Percentiles rank a stretch among this genome's conserved stretches.
phyloP scores from a whole-genome alignment of 2,797 vertebrate species.

The Poliocrania exsul region DNA sequence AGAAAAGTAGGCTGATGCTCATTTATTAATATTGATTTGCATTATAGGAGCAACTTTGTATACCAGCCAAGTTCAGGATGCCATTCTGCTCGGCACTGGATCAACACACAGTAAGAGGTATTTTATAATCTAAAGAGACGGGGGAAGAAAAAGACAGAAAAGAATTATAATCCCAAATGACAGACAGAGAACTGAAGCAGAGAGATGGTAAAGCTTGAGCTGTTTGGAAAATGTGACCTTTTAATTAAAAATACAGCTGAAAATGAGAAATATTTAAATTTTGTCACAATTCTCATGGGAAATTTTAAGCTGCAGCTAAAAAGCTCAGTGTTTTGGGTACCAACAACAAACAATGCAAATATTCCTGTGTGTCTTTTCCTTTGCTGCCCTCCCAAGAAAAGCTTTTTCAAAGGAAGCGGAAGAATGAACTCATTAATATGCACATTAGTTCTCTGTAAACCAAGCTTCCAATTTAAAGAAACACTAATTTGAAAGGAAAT shows the following conservation, averaged over 20 bases:
- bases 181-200: conserved; percentile 19
- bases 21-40: conserved; percentile 59
- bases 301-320: conserved; percentile 19
- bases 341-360: conserved; percentile 5
- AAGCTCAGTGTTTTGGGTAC: conserved; percentile 4
- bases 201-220: conserved; percentile 32
- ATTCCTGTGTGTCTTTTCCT: not conserved
- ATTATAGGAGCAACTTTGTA: conserved; percentile 18
- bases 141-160: not conserved
- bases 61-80: conserved; percentile 23
- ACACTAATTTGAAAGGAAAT: not conserved
- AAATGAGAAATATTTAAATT: conserved; percentile 69
- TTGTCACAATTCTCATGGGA: conserved; percentile 24
- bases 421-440: conserved; percentile 32
- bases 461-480: not conserved
- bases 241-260: conserved; percentile 52
- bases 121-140: conserved; percentile 43
- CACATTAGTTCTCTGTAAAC: not conserved
- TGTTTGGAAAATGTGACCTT: conserved; percentile 39
- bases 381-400: not conserved
- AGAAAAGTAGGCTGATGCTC: conserved; percentile 35
- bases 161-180: conserved; percentile 36
- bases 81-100: not conserved
- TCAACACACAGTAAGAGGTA: not conserved
- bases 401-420: not conserved